phyloP scores from a whole-genome alignment of 2,888 invertebrate genomes.

The Melanophora roralis region DNA sequence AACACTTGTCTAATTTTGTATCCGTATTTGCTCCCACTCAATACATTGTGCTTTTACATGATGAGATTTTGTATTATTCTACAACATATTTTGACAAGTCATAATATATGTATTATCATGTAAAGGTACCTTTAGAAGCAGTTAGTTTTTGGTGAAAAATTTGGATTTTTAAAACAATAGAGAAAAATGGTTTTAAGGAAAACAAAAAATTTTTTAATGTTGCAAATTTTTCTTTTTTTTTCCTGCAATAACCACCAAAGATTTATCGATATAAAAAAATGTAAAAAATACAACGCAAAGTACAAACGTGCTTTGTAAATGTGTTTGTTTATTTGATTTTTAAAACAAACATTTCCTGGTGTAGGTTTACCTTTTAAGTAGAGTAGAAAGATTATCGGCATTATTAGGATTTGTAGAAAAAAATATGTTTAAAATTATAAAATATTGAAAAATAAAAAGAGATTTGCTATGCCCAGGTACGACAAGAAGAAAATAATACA shows the following conservation, averaged over 20 bases:
- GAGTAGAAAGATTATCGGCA: conserved; percentile 18
- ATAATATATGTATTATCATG: too few relatives aligned
- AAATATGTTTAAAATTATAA: background rate
- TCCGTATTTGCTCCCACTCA: too few relatives aligned
- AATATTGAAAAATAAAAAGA: background rate
- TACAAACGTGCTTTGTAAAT: background rate
- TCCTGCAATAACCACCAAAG: conserved; percentile 35
- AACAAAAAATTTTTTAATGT: conserved; percentile 3
- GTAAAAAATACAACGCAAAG: background rate
- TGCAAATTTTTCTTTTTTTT: conserved; percentile 3
- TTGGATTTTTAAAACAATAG: background rate
- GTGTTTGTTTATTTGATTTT: too few relatives aligned
- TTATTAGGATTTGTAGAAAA: conserved; percentile 9
- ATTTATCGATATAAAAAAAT: conserved; percentile 31
- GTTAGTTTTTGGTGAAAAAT: too few relatives aligned
- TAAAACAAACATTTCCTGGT: conserved; percentile 41
- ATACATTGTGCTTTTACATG: too few relatives aligned
- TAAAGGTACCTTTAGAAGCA: too few relatives aligned
- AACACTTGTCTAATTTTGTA: too few relatives aligned
- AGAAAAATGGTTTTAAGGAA: background rate
- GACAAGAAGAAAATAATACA: too few relatives aligned
- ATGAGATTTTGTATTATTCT: too few relatives aligned
- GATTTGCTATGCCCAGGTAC: too few relatives aligned
- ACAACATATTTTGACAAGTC: too few relatives aligned
- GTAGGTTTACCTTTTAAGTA: conserved; percentile 35